Base-by-base conservation (phyloP, 2,888 invertebrate genomes). In the Macaria notata region DNA sequence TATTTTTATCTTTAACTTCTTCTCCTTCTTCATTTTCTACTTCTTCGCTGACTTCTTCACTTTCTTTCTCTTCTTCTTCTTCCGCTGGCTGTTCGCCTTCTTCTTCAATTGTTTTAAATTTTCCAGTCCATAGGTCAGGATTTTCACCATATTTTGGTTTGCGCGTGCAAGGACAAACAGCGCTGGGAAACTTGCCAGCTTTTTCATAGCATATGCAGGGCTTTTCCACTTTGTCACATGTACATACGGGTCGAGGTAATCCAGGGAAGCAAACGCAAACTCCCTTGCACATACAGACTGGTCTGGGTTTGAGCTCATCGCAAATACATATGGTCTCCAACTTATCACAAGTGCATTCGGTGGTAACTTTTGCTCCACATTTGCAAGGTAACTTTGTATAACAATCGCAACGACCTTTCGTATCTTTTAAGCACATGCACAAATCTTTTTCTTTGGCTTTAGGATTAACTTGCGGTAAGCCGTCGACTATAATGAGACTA, bases 401-500 rank as follows among this genome's bases (percentile, higher is more conserved):
- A 66, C 91, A 91, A 30, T 70, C 66, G 62, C 91, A 91, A 63
- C 78, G 65, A 7, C 83, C 84, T 49, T 76, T 67, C 61, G 77
- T 77, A 60, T 81, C 75, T 42, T 65, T 56, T 19, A 64, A 65
- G 62, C 91, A 91, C 4, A 71, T 75, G 61, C 91, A 91, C 41
- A 64, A 36, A 9, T 66, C 59, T n/a, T 59, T 61, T 2, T 49
- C 58, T 63, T 72, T 75, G 3, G 65, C 66, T 30, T 63, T 66
- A 6, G 69, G 71, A 69, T 89, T 90, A 36, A 88, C 63, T 72
- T 79, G 69, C 6, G 91, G 92, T 49, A 90, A 54, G 9, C 89
- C 91, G 64, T 88, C 75, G 9, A 80, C 79, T 31, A 83, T 65
- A 3, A 86, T 63, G 9, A 91, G 38, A 66, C 88, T 91, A 8